Base-by-base conservation (phyloP, 2,888 invertebrate species). In the Trichopria drosophilae region DNA sequence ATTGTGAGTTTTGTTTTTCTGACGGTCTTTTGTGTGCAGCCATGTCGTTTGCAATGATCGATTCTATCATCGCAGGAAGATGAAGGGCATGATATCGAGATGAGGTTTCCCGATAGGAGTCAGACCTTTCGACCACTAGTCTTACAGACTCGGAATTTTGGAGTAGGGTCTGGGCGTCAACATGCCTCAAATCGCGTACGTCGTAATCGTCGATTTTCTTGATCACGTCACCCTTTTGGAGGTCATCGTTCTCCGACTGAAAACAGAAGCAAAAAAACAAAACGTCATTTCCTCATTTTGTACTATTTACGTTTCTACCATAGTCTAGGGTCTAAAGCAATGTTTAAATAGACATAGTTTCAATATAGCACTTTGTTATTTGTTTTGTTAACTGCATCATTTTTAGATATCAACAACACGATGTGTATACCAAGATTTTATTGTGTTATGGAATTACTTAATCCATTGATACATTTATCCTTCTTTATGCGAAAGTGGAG, bases 151-250 rank as follows among this genome's bases (percentile, higher is more conserved):
- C 88, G 57, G 91, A 87, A 72, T 87, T 88, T 76, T 84, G 86
- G 76, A 93, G 91, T 58, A 93, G 81, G 72, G 86, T 88, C 78
- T 93, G 91, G 46, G 94, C 95, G 78, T 93, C 92, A 73, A 91
- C 88, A 72, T 95, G 95, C 66, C 91, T 83, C 68, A 95, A 81
- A 72, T 90, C 88, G 54, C 90, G 82, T 36, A 90, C 86, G 78
- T 94, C 93, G 77, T 90, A 90, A 72, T 90, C 91, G 72, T 88
- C 89, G 66, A 96, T 88, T 79, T 92, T 90, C 63, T 88, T 83
- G 69, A 96, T 88, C 69, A 94, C 84, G 79, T 96, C 96, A 62
- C 95, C 95, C 60, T 91, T 84, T 63, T 88, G 83, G 61, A 96
- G 82, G 66, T 88, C 87, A 43, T 88, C 88, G 66, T 75, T 84